Evolutionary conservation across 2,797 vertebrate genomes (phyloP).

Genomic region (Gallirallus australis): DNA sequence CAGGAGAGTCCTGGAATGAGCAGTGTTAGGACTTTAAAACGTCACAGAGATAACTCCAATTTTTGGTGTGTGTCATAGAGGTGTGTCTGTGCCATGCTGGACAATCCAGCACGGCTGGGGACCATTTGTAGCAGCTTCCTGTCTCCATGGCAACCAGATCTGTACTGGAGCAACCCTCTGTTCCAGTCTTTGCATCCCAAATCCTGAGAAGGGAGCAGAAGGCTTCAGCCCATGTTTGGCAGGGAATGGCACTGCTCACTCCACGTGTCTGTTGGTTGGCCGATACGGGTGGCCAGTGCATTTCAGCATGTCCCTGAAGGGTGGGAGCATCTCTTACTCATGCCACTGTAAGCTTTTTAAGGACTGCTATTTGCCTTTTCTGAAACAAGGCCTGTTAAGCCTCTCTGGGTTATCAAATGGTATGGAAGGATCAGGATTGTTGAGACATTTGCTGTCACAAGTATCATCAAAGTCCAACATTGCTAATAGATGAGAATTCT

Average conservation of each 20-base stretch:
- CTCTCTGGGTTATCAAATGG: background rate
- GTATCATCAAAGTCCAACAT: background rate
- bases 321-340: background rate
- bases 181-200: background rate
- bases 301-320: background rate
- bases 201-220: background rate
- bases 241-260: background rate
- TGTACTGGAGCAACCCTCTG: background rate
- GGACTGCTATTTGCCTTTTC: background rate
- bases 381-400: background rate
- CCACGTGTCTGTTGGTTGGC: background rate
- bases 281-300: fast-evolving
- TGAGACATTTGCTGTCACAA: background rate
- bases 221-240: background rate
- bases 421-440: background rate
- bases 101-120: background rate
- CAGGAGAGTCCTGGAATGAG: background rate
- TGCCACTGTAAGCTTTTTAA: background rate
- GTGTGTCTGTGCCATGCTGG: background rate
- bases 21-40: background rate
- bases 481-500: background rate
- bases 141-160: background rate
- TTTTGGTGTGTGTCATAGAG: fast-evolving
- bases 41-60: fast-evolving
- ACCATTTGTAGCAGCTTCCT: background rate